Evolutionary conservation across 2,888 invertebrate species (phyloP), one percentile per base, ranked within the genome.

Genomic region (Agonopterix alstromeriana): DNA sequence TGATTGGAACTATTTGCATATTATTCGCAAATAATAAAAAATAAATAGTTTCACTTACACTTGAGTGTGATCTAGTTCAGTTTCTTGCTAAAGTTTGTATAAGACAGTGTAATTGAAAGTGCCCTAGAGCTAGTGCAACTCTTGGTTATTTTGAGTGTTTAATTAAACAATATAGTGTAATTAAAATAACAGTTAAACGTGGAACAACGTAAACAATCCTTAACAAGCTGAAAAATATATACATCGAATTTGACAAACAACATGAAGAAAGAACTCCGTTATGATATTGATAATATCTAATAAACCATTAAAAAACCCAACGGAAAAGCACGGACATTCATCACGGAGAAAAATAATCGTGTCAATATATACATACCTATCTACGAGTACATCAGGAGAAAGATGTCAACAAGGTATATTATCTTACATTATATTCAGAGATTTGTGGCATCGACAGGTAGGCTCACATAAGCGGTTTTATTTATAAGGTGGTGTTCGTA

Each of bases 401-500:
- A 73, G 75, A 78, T 82, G 85, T 85, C 84, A 83, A 77, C 80
- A 70, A 61, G 68, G 67, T 67, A 67, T 68, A 65, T 67, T 65
- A 68, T 61, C 60, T 67, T 61, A 67, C 65, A 66, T 71, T 72
- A 57, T 58, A 54, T 56, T 74, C 61, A 55, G 61, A 71, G 70
- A 73, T 70, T 68, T 62, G 72, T 73, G 70, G 69, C 70, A 61
- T 69, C 61, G 65, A 65, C 82, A 82, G 82, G 82, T 82, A 82
- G 67, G 68, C 11, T 12, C 70, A 75, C 70, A 78, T 82, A 78
- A 75, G 73, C 67, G 73, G 68, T 76, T 77, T 77, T 85, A 85
- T 84, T 84, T 84, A 83, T 80, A 81, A 79, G 74, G 73, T 70
- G 72, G 70, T 77, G 76, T 73, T 74, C 65, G 77, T 69, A 68